These are phyloP conservation scores for Mirounga angustirostris DNA, from an alignment of 2,113 vertebrate species.

Conservation along the genomic window DNA sequence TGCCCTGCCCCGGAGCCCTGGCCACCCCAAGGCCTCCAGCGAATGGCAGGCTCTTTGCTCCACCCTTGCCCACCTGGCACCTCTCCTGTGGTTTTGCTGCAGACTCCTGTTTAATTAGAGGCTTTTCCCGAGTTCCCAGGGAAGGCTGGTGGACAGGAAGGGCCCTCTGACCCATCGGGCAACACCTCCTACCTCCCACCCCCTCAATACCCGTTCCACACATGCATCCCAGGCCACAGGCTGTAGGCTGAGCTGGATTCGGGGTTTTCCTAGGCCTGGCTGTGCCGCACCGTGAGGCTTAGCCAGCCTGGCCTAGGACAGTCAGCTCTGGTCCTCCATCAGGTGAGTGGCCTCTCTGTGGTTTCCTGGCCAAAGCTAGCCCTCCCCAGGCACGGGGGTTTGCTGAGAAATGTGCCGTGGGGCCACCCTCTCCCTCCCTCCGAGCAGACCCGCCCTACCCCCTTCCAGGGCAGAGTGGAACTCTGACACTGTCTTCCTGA, in stretches of 20 bases:
- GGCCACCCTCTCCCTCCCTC: neutral
- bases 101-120: constrained; percentile 30
- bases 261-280: neutral
- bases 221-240: neutral
- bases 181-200: neutral
- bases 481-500: neutral
- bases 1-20: neutral
- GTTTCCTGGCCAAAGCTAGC: neutral
- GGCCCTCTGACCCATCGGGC: neutral
- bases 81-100: constrained; percentile 29
- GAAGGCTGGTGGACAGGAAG: neutral
- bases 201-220: neutral
- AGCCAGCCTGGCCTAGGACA: neutral
- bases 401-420: neutral
- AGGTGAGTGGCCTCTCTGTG: neutral
- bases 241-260: neutral
- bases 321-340: neutral
- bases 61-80: neutral
- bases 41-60: neutral
- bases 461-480: neutral
- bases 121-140: neutral
- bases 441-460: neutral
- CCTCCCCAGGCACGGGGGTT: neutral
- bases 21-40: neutral
- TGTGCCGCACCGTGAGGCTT: neutral